Evolutionary conservation across 1,140 invertebrate genomes (phyloP), one percentile per base, ranked within the genome.

Genomic region (Drosophila yakuba): DNA sequence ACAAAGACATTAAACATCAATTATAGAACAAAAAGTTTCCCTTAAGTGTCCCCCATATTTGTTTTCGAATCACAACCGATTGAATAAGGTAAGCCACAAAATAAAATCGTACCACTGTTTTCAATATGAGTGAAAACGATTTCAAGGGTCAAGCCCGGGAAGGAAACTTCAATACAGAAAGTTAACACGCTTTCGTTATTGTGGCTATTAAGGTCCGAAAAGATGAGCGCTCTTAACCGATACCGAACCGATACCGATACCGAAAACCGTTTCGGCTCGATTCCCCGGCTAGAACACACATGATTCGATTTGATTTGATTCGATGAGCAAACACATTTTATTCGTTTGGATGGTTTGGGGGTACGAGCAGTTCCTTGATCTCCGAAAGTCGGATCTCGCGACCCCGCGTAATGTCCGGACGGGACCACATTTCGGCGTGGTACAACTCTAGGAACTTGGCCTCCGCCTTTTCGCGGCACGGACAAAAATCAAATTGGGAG

Each of bases 401-500:
- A 6, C 85, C 85, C 0, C 80, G 78, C 1, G 41, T 75, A 0
- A 51, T 23, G 4, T 58, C 28, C 10, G 78, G 48, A 6, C 17
- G 0, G 23, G 63, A 60, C 75, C 74, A 91, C 91, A 91, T 91
- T 52, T 92, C 90, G 4, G 10, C 38, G 35, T 68, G 52, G 35
- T 80, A 86, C 2, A 86, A 51, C 32, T 91, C 90, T 6, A 91
- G 64, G 51, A 64, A 90, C 28, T 91, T 92, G 14, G 84, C 84
- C 55, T 92, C 90, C 6, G 88, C 91, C 60, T 77, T 89, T 39
- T 91, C 90, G 6, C 91, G 81, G 52, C 91, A 92, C 15, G 91
- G 91, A 47, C 91, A 92, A 17, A 91, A 78, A 36, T 92, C 91
- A 36, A 91, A 92, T n/a, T 83, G 75, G 2, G 91, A 91, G 2